Base-by-base conservation (phyloP, 2,797 vertebrate genomes). In the Silurus lanzhouensis region DNA sequence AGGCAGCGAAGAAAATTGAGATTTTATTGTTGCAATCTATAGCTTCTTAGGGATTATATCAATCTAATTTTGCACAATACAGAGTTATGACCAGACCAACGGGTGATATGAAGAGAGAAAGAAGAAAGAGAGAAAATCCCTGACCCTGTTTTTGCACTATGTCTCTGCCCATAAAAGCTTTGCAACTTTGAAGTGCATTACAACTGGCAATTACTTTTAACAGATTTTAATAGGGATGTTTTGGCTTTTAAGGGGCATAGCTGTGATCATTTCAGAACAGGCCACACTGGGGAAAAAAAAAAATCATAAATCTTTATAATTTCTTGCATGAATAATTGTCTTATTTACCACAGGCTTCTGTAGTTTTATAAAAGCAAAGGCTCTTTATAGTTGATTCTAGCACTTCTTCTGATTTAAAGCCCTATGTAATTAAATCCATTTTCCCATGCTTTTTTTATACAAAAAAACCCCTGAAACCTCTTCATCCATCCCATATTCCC, bases 1-100 rank as follows among this genome's bases (percentile, higher is more conserved):
- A 57, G 61, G 60, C 27, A 31, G 63, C 46, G 27, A 68, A 68
- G n/a, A 15, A 58, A 57, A 66, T 31, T 19, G 15, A 31, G 25
- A 55, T 68, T 55, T 81, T 68, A 81, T 58, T 81, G 64, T 31
- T 31, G 64, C 14, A 55, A 81, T 66, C 48, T 68, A 68, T 15
- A 52, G 44, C 64, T 52, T 44, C 22, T 81, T 68, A 81, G 31
- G 58, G 46, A 13, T 63, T 63, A 44, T 44, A n/a, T 19, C 31
- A 46, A 78, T 44, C 57, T 61, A 79, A 64, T 79, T 60, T 25
- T 22, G 46, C 13, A 63, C 77, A 46, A 46, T 46, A 79, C 3
- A 6, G n/a, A 79, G 58, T 44, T 78, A 78, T 44, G 27, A 44
- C 31, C 5, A 61, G 58, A 78, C 10, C 31, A 61, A 5, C 44